These are phyloP conservation scores for Telmatherina bonti DNA, from an alignment of 2,797 vertebrate species.

Conservation along the genomic window DNA sequence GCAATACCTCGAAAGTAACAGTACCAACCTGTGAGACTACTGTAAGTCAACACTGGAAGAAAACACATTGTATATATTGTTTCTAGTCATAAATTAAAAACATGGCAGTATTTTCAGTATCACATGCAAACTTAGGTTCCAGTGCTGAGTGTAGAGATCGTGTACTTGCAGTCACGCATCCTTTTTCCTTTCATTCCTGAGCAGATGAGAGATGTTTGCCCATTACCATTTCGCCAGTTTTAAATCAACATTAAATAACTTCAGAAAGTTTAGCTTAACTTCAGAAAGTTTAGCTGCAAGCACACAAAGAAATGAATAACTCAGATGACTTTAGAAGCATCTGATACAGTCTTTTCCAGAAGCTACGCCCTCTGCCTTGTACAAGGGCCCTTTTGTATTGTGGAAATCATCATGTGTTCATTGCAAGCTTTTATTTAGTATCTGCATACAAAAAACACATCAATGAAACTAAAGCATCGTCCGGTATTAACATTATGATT, in stretches of 20 bases:
- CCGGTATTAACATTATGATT: background rate
- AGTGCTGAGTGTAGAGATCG: slow-evolving; percentile 8
- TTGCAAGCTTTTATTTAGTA: background rate
- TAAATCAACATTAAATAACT: slow-evolving; percentile 4
- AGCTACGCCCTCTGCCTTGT: background rate
- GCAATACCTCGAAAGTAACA: background rate
- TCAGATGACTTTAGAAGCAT: slow-evolving; percentile 2
- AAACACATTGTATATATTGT: slow-evolving; percentile 6
- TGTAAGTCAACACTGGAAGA: slow-evolving; percentile 64
- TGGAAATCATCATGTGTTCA: slow-evolving; percentile 14
- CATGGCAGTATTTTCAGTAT: background rate
- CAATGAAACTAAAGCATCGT: background rate
- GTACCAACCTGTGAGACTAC: slow-evolving; percentile 41
- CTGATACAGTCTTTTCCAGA: slow-evolving; percentile 7
- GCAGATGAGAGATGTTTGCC: background rate
- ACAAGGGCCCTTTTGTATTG: slow-evolving; percentile 38
- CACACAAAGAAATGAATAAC: background rate
- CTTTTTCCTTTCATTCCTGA: slow-evolving; percentile 29
- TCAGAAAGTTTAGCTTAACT: too few species aligned
- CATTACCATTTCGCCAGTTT: slow-evolving; percentile 22
- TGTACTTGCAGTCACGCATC: slow-evolving; percentile 1
- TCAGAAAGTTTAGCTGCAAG: slow-evolving; percentile 1
- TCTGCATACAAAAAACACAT: slow-evolving; percentile 1
- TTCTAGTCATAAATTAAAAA: too few species aligned
- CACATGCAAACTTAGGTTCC: background rate